Evolutionary conservation across 2,888 invertebrate species (phyloP).

Genomic region (Drosophila prolongata): DNA sequence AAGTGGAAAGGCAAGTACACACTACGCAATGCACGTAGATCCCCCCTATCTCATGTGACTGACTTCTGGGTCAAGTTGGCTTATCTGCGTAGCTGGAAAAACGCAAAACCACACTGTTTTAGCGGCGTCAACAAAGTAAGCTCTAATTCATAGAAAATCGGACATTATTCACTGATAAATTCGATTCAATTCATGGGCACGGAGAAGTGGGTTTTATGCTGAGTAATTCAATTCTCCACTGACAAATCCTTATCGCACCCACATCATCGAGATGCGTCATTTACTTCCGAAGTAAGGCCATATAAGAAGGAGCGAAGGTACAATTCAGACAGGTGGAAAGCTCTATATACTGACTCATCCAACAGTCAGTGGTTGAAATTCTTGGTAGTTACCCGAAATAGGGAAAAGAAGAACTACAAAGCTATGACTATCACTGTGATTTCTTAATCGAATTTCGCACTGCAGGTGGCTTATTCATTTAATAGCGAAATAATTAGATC

Average conservation of each 20-base stretch:
- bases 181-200: slow-evolving; percentile 14
- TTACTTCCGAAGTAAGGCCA: slow-evolving; percentile 24
- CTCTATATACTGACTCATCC: slow-evolving; percentile 48
- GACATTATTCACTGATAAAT: slow-evolving; percentile 26
- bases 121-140: slow-evolving; percentile 21
- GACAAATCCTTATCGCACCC: slow-evolving; percentile 56
- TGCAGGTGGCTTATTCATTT: slow-evolving; percentile 4
- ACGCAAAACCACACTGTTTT: background rate
- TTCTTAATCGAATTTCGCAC: slow-evolving; percentile 4
- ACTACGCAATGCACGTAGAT: slow-evolving; percentile 5
- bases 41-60: slow-evolving; percentile 1
- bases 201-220: background rate
- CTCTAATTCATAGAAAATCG: slow-evolving; percentile 47
- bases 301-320: background rate
- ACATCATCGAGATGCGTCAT: slow-evolving; percentile 48
- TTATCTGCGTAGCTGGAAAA: slow-evolving; percentile 14
- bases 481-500: slow-evolving; percentile 31
- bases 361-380: slow-evolving; percentile 12
- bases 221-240: slow-evolving; percentile 19
- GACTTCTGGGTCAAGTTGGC: slow-evolving; percentile 19
- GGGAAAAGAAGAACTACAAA: background rate
- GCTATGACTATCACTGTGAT: background rate
- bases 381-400: slow-evolving; percentile 36
- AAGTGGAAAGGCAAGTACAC: slow-evolving; percentile 2
- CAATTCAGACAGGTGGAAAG: slow-evolving; percentile 23